These are phyloP conservation scores for Apocheima hispidaria DNA, from an alignment of 2,888 invertebrate genomes.

Conservation along the genomic window DNA sequence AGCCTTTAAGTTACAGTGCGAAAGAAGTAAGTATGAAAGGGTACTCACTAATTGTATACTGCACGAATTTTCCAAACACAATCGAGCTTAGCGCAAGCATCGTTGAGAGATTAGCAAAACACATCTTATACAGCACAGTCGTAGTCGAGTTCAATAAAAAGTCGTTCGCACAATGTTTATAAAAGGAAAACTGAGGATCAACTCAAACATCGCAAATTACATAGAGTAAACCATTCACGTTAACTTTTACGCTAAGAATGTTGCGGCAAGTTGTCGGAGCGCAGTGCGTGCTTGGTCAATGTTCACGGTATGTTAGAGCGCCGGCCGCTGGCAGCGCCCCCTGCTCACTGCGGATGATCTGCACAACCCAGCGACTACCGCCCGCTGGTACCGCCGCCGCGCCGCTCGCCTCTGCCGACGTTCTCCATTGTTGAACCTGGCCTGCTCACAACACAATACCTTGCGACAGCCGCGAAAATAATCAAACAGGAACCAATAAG, in stretches of 20 bases:
- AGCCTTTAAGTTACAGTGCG: neutral
- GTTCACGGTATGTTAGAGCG: slow-evolving; percentile 74
- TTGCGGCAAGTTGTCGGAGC: slow-evolving; percentile 81
- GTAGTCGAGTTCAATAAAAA: slow-evolving; percentile 61
- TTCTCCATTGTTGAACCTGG: slow-evolving; percentile 56
- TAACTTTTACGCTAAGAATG: slow-evolving; percentile 86
- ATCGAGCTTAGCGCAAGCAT: slow-evolving; percentile 59
- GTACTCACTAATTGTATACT: slow-evolving; percentile 75
- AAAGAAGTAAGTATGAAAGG: slow-evolving; percentile 17
- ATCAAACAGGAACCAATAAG: slow-evolving; percentile 45
- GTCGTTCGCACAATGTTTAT: slow-evolving; percentile 73
- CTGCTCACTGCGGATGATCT: slow-evolving; percentile 59
- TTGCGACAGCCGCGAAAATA: slow-evolving; percentile 35
- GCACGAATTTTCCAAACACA: slow-evolving; percentile 66
- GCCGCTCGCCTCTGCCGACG: slow-evolving; percentile 48
- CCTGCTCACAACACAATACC: slow-evolving; percentile 56
- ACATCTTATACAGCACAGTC: slow-evolving; percentile 66
- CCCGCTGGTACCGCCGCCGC: neutral
- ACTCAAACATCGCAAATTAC: slow-evolving; percentile 82
- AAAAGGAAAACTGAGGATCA: slow-evolving; percentile 66
- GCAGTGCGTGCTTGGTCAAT: slow-evolving; percentile 80
- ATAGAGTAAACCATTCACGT: slow-evolving; percentile 84
- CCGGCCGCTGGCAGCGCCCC: slow-evolving; percentile 61
- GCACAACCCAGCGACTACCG: too few species aligned
- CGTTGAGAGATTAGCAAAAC: slow-evolving; percentile 63